Evolutionary conservation across 2,113 vertebrate genomes (phyloP).

Genomic region (Corythoichthys haematopterus): DNA sequence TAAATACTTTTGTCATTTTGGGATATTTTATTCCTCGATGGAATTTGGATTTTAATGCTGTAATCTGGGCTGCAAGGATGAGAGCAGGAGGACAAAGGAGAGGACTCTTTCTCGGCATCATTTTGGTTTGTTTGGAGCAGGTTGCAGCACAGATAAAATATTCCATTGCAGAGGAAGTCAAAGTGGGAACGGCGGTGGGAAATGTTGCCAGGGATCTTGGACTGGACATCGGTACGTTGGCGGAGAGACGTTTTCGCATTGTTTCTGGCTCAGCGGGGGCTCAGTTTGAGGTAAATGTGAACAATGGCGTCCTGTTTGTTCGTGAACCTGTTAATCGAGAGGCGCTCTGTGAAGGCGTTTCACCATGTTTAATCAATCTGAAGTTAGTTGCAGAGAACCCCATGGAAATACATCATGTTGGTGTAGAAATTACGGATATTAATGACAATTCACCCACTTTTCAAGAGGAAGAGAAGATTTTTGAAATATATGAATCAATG

Average conservation of each 20-base stretch:
- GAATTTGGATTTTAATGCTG: too few species aligned
- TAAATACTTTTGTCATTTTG: too few species aligned
- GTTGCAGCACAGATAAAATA: conserved; percentile 55
- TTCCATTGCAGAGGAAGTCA: conserved; percentile 56
- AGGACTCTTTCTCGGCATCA: too few species aligned
- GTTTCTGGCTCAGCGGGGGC: conserved; percentile 40
- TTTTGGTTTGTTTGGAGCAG: not conserved
- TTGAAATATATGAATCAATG: conserved; percentile 55
- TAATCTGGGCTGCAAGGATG: not conserved
- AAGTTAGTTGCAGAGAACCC: conserved; percentile 66
- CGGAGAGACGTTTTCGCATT: conserved; percentile 53
- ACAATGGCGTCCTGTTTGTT: conserved; percentile 66
- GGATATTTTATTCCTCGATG: too few species aligned
- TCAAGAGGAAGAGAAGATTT: conserved; percentile 33
- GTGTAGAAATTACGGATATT: conserved; percentile 59
- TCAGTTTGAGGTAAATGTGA: conserved; percentile 59
- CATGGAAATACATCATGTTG: conserved; percentile 61
- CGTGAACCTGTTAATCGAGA: conserved; percentile 60
- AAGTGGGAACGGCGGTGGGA: conserved; percentile 59
- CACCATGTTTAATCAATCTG: conserved; percentile 50
- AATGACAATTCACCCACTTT: conserved; percentile 64
- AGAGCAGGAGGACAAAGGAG: not conserved
- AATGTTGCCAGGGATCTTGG: conserved; percentile 69
- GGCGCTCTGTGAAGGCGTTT: conserved; percentile 39
- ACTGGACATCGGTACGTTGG: conserved; percentile 43